Evolutionary conservation across 2,888 invertebrate species (phyloP), one percentile per base, ranked within the genome.

Genomic region (Dicyrtoma fusca): DNA sequence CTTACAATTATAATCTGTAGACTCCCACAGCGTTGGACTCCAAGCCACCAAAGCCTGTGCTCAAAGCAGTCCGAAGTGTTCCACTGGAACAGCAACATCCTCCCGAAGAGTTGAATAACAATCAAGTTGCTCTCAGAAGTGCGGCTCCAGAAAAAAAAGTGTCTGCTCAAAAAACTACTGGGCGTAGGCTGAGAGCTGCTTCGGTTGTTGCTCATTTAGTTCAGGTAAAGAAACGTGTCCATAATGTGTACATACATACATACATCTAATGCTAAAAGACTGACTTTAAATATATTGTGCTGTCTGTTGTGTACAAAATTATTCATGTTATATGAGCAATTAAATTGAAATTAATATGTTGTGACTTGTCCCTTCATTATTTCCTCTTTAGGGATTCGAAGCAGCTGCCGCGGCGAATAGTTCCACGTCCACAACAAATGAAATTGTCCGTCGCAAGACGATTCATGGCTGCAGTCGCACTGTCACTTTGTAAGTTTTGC

Each of bases 401-500:
- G 59, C 59, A 6, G 59, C 23, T 8, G 69, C 69, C 14, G 59
- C 23, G 23, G 68, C 68, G 21, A 55, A 42, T 42, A 55, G 14
- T 53, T 17, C 51, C 19, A 5, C 10, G 13, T 8, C 49, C 8
- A 49, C 11, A 45, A 21, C 14, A 6, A 10, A 44, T 10, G 61
- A 57, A 26, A 17, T 21, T 21, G 6, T 25, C 2, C 57, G 45
- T 13, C 59, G 69, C 0, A 17, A 25, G 19, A 59, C 59, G 10
- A 47, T 59, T 1, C 45, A 21, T 21, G 47, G 49, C 1, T 49
- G 5, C 23, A 17, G 17, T 49, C 51, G 64, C n/a, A 26, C 64
- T 23, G 47, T 66, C 51, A 66, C 66, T 3, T 66, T 66, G 66
- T 66, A 66, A 69, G 69, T 69, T 26, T 69, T 26, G 8, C 3